Base-by-base conservation (phyloP, 2,888 invertebrate genomes). In the Conops quadrifasciatus region DNA sequence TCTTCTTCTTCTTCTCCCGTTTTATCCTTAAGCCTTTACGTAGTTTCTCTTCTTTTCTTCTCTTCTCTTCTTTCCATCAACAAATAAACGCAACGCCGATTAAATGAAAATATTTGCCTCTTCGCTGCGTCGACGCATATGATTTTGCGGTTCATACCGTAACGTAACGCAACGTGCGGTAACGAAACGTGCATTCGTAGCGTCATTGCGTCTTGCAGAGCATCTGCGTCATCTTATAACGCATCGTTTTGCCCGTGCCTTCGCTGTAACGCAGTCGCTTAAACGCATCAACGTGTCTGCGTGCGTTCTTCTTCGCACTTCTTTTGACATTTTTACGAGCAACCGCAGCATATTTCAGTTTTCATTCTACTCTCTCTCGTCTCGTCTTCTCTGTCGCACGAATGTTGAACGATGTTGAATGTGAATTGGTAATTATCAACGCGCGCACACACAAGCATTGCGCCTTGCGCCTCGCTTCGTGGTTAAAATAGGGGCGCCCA, bases 271-370 rank as follows among this genome's bases (percentile, higher is more conserved):
- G 36, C 36, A 36, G 36, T 36, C 36, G 9, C 36, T 4, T 9
- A 36, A 9, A 36, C 36, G 4, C 36, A 36, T 9, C 5, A 7
- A 9, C 36, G 9, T 19, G 62, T 15, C 9, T 62, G 62, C 62
- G 62, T 43, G 19, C 65, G 16, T 24, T 51, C 65, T 24, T 56
- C 56, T 67, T 59, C 47, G 58, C 67, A 13, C 36, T 30, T 75
- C 79, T 80, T 83, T 81, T 83, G 82, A 83, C 82, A 83, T 83
- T 83, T 83, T 83, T 83, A 83, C 82, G 82, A 81, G 80, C 79
- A 77, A 77, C 74, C 77, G 76, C 77, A 79, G 77, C 83, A 82
- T 83, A 83, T 82, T 81, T 83, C 80, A 82, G 81, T 78, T 82
- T 78, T 71, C 71, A 70, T 72, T 13, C 76, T 66, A 9, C 59